Evolutionary conservation across 2,797 vertebrate genomes (phyloP).

Genomic region (Silurus lanzhouensis): DNA sequence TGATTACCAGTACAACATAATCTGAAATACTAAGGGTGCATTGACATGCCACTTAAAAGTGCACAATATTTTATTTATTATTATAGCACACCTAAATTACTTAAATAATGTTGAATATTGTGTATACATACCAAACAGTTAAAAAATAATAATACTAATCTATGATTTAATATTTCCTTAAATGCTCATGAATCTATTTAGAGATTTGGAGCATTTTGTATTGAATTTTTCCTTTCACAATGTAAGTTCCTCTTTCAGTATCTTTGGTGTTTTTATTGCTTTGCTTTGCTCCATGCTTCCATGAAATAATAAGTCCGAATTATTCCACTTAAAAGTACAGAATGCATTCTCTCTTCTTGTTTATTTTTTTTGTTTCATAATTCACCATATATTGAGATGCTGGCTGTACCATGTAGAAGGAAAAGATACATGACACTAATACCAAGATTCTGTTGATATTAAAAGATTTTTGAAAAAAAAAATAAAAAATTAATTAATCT

Average conservation of each 20-base stretch:
- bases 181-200: not conserved
- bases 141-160: too few species aligned
- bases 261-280: not conserved
- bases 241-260: not conserved
- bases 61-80: not conserved
- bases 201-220: not conserved
- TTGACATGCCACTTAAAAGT: not conserved
- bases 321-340: not conserved
- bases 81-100: not conserved
- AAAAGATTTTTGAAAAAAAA: not conserved
- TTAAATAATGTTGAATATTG: not conserved
- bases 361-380: not conserved
- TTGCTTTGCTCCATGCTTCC: not conserved
- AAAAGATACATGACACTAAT: not conserved
- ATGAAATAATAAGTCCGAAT: not conserved
- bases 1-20: not conserved
- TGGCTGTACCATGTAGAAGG: not conserved
- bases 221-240: not conserved
- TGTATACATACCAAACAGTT: not conserved
- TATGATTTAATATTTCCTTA: not conserved
- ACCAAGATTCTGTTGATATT: not conserved
- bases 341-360: not conserved
- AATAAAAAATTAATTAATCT: too few species aligned
- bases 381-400: not conserved
- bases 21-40: not conserved